Evolutionary conservation across 2,113 vertebrate genomes (phyloP), one percentile per base, ranked within the genome.

Genomic region (Hippopotamus amphibius): DNA sequence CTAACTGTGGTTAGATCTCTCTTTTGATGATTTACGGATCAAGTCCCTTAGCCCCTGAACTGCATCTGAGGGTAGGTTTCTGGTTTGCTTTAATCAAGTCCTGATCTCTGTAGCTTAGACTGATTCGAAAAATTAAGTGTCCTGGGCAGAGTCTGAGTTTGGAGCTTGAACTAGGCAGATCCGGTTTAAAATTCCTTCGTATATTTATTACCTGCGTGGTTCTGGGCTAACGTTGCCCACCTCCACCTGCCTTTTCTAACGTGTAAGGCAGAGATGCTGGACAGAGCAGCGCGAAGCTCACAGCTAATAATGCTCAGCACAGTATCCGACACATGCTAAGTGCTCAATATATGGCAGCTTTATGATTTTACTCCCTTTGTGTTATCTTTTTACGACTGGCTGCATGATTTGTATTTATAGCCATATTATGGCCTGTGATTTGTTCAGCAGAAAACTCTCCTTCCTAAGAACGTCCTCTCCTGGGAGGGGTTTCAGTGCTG

Each of bases 361-460:
- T 87, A 81, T 63, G 14, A 85, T 59, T 90, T 55, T 68, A 93
- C 57, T 83, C 7, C 53, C 48, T 68, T 21, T 28, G 2, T 69
- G 7, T 80, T 72, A 76, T 86, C 55, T 87, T 77, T 88, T 76
- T 61, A 76, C 50, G 63, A 26, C 90, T 48, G 30, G 30, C 30
- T 14, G 37, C 24, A 48, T 93, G 61, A 96, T 80, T 88, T 59
- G 22, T 74, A 87, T 85, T 94, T 85, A 90, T 4, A 76, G 63
- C 2, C 68, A 74, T 33, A 88, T 86, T 28, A 92, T 46, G 5
- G 17, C 3, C 74, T 33, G 4, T 81, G 71, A 81, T 61, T 92
- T 61, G 11, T 87, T 80, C 30, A 53, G 7, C 50, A 96, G 92
- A 93, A 89, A 65, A 30, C 1, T 76, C 50, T 87, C 41, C 30